Conservation (phyloP, 2,888 invertebrate genomes). For the Lithodes maja region DNA sequence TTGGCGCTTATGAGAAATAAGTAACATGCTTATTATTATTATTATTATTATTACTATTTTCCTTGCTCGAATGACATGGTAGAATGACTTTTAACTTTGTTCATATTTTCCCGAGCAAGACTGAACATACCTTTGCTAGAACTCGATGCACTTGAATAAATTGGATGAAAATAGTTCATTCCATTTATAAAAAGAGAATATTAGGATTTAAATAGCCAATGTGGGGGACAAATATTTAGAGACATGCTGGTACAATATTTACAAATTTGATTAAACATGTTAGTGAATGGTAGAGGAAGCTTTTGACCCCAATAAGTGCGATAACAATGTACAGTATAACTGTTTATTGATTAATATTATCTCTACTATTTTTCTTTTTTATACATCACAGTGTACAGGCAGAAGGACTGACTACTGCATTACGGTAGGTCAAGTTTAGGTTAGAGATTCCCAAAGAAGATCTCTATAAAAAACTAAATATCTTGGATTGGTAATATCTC, state of each 20-base stretch:
- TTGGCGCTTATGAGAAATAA: too few relatives aligned
- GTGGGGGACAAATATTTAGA: conserved; percentile 7
- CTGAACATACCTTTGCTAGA: background rate
- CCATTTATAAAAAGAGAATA: background rate
- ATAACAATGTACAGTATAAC: background rate
- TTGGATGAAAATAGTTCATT: background rate
- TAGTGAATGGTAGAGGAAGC: conserved; percentile 22
- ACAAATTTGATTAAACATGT: conserved; percentile 12
- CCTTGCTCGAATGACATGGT: too few relatives aligned
- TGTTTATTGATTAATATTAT: background rate
- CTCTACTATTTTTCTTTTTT: background rate
- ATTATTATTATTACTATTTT: too few relatives aligned
- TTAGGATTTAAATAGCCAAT: conserved; percentile 11
- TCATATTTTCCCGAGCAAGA: background rate
- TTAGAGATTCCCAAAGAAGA: too few relatives aligned
- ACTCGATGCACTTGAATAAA: background rate
- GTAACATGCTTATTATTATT: too few relatives aligned
- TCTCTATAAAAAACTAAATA: too few relatives aligned
- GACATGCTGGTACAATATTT: conserved; percentile 33
- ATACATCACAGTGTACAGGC: background rate
- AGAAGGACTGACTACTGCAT: too few relatives aligned
- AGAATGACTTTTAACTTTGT: background rate
- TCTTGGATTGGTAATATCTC: too few relatives aligned
- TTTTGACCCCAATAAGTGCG: background rate
- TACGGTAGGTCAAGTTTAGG: too few relatives aligned